Evolutionary conservation across 2,797 vertebrate genomes (phyloP).

Genomic region (Cygnus olor): DNA sequence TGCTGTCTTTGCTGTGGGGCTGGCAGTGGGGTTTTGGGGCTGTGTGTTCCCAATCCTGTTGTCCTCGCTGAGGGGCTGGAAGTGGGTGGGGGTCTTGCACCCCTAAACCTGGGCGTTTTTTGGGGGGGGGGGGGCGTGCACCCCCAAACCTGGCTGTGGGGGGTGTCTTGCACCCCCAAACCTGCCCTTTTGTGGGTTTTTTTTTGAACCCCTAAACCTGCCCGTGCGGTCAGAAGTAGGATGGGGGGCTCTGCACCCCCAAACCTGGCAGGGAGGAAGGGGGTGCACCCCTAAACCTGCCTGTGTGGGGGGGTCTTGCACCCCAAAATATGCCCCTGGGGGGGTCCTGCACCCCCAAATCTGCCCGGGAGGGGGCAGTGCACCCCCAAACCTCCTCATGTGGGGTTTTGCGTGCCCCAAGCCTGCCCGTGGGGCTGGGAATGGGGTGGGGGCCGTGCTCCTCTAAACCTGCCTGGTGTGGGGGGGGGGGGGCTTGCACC

Average conservation of each 20-base stretch:
- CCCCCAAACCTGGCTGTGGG: background rate
- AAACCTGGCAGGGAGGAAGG: background rate
- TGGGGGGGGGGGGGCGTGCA: no score
- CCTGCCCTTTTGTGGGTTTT: background rate
- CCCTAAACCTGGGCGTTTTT: background rate
- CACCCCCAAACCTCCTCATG: no score
- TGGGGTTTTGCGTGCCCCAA: no score
- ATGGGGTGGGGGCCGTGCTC: no score
- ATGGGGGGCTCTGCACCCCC: background rate
- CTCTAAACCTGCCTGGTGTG: no score
- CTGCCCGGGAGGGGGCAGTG: no score
- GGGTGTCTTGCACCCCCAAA: background rate
- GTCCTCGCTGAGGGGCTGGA: fast-evolving
- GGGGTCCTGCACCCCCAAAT: no score
- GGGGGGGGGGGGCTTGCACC: no score
- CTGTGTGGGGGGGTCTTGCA: background rate
- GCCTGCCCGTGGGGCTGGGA: no score
- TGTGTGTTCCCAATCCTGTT: background rate
- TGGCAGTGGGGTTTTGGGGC: background rate
- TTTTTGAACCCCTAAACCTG: background rate
- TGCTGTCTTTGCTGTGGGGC: fast-evolving
- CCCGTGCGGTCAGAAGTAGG: background rate
- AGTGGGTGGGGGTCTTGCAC: no score
- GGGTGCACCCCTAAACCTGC: no score
- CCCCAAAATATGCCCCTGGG: background rate